Evolutionary conservation across 2,797 vertebrate genomes (phyloP), one percentile per base, ranked within the genome.

Genomic region (Lepilemur ruficaudatus): DNA sequence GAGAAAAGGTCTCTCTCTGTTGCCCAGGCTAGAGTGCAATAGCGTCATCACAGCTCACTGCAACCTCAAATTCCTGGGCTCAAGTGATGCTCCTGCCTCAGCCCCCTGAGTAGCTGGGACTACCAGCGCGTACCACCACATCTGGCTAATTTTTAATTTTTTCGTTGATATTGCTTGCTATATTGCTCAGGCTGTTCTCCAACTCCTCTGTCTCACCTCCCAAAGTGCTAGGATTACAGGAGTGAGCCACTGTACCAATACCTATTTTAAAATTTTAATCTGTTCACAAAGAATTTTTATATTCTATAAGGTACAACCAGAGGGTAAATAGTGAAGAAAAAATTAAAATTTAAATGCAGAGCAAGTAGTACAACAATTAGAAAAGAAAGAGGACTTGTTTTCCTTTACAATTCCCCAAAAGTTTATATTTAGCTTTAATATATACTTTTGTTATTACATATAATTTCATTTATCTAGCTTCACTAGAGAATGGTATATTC

Each of bases 211-310:
- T 15, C 32, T 65, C 15, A 32, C 32, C 32, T 65, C 63, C 63
- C 15, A 18, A n/a, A n/a, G 63, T n/a, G 63, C 7, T n/a, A n/a
- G 63, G 57, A 59, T 59, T 59, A 25, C 10, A 59, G 57, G 4
- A 25, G 23, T 0, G 8, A 59, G 57, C 23, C 23, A 59, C 57
- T 12, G 23, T 25, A 23, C 57, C 57, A 25, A 25, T 23, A 9
- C 57, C 23, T 59, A 25, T 59, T 59, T 59, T 25, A 59, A 59
- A 59, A 59, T 95, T 90, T 96, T 69, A 81, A 75, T 89, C 57
- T 92, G 41, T 81, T 93, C 46, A 93, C 7, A 93, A 43, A 93
- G 69, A 94, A 89, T 89, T 82, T 94, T 91, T 87, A 92, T 91
- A 89, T 63, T 95, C 35, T n/a, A 93, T 18, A 89, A 52, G 50